These are phyloP conservation scores for Gobionotothen gibberifrons DNA, from an alignment of 2,797 vertebrate species.

Conservation along the genomic window DNA sequence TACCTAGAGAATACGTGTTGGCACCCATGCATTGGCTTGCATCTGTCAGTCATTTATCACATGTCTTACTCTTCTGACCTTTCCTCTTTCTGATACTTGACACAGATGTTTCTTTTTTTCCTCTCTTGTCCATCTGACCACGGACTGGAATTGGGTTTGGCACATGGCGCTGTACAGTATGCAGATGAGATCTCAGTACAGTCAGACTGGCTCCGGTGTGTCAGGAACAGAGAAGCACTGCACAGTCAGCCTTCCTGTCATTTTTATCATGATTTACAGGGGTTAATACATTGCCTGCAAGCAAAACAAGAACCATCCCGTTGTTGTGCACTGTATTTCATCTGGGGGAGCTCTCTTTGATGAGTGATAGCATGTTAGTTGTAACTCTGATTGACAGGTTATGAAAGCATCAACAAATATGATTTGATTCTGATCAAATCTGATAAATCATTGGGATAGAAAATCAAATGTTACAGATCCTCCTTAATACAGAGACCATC, in stretches of 20 bases:
- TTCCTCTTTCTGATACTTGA: constrained; percentile 60
- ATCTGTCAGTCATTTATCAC: constrained; percentile 76
- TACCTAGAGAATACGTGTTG: constrained; percentile 61
- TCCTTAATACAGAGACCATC: constrained; percentile 51
- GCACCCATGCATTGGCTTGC: constrained; percentile 58
- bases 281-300: constrained; percentile 72
- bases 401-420: constrained; percentile 59
- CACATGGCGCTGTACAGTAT: constrained; percentile 53
- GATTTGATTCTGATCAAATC: constrained; percentile 63
- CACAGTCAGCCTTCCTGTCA: constrained; percentile 71
- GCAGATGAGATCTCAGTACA: constrained; percentile 73
- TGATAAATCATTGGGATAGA: constrained; percentile 49
- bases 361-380: constrained; percentile 57
- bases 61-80: constrained; percentile 67
- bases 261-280: constrained; percentile 76
- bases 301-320: constrained; percentile 55
- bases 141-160: constrained; percentile 61
- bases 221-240: constrained; percentile 63
- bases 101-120: constrained; percentile 64
- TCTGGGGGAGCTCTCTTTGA: constrained; percentile 55
- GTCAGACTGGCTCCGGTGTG: constrained; percentile 64
- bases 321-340: constrained; percentile 53
- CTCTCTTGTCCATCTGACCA: constrained; percentile 55
- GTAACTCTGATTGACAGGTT: constrained; percentile 65
- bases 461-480: constrained; percentile 58